Percentiles rank a stretch among this genome's conserved stretches.
These are phyloP conservation scores for Chamaetylas fuelleborni DNA, from an alignment of 2,113 vertebrate genomes.

Conservation along the genomic window DNA sequence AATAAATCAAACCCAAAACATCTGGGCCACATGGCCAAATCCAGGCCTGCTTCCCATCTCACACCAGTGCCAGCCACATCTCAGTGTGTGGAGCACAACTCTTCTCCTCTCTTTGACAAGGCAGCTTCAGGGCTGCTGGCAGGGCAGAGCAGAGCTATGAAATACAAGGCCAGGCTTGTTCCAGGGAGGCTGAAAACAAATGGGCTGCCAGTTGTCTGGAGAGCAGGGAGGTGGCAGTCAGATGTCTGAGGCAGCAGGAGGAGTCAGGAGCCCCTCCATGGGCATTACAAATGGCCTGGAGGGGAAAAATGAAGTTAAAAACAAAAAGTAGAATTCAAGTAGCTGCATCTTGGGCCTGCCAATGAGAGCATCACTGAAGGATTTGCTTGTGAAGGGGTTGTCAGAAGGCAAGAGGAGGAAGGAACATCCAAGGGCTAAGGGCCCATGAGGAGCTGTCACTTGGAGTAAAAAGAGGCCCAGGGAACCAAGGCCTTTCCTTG, in stretches of 20 bases:
- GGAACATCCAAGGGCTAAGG: not conserved
- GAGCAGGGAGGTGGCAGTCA: not conserved
- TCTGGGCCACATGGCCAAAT: not conserved
- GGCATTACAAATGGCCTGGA: not conserved
- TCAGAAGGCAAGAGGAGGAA: not conserved
- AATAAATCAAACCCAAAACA: constrained; percentile 1
- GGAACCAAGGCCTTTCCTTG: not conserved
- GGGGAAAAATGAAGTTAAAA: not conserved
- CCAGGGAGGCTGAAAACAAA: not conserved
- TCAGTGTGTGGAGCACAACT: not conserved
- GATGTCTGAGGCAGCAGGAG: not conserved
- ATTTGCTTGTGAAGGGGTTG: not conserved
- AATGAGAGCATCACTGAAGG: not conserved
- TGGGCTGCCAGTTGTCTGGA: not conserved
- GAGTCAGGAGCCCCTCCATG: not conserved
- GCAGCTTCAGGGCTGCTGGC: not conserved
- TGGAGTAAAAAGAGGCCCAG: not conserved
- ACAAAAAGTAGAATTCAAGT: not conserved
- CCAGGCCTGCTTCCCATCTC: not conserved
- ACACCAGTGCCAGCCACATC: not conserved
- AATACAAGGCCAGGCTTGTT: not conserved
- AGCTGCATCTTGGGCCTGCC: not conserved
- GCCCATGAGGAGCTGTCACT: not conserved
- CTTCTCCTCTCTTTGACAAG: not conserved
- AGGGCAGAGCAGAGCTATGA: not conserved